These are phyloP conservation scores for Nicator chloris DNA, from an alignment of 2,113 vertebrate species.

Conservation along the genomic window DNA sequence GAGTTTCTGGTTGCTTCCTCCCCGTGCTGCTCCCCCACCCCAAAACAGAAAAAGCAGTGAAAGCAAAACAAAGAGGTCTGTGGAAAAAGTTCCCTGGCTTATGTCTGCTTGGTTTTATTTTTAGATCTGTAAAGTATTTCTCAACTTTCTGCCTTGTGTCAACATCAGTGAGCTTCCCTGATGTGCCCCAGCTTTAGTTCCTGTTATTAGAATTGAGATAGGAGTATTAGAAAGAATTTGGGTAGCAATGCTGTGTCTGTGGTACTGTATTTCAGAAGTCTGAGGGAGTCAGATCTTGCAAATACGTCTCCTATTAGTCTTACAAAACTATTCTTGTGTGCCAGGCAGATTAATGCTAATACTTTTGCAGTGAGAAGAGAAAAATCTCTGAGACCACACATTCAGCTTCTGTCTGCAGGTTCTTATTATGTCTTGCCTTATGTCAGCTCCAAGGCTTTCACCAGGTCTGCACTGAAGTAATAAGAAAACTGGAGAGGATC, in stretches of 20 bases:
- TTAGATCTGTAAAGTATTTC: not conserved
- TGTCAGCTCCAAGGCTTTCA: not conserved
- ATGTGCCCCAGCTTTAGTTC: not conserved
- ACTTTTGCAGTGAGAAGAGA: not conserved
- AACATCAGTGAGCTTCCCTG: not conserved
- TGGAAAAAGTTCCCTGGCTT: not conserved
- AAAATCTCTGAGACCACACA: not conserved
- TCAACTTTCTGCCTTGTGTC: conserved; percentile 11
- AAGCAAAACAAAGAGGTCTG: not conserved
- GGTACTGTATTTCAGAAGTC: not conserved
- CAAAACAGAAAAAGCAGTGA: not conserved
- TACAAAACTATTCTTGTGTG: not conserved
- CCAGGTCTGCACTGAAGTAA: not conserved
- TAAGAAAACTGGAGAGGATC: not conserved
- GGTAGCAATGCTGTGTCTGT: not conserved
- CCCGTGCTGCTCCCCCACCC: not conserved
- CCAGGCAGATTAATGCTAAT: not conserved
- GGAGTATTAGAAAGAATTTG: not conserved
- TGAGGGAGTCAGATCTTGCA: not conserved
- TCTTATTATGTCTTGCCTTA: not conserved
- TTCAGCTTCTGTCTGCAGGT: not conserved
- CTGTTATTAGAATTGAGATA: not conserved
- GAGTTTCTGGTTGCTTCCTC: not conserved
- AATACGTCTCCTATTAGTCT: not conserved
- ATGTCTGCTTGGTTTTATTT: conserved; percentile 4